A percentile compares a stretch with the other conserved stretches of the same genome.
These are phyloP conservation scores for Teinopalpus imperialis DNA, from an alignment of 2,888 invertebrate genomes.

Conservation along the genomic window DNA sequence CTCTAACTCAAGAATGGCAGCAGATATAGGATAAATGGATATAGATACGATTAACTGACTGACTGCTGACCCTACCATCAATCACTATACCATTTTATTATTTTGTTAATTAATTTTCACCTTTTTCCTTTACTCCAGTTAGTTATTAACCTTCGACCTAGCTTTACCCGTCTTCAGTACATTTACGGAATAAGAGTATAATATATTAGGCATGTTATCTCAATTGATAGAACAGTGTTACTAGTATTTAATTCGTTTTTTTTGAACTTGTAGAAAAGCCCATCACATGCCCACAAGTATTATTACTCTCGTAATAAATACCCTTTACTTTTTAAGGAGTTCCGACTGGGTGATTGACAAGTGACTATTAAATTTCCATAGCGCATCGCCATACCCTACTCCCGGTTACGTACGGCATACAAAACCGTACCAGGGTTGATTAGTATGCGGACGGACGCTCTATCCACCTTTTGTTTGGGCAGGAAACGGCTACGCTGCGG, in stretches of 20 bases:
- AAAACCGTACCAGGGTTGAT: slow-evolving; percentile 54
- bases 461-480: slow-evolving; percentile 76
- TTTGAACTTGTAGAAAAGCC: too few species aligned
- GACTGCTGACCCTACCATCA: too few species aligned
- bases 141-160: too few species aligned
- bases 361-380: slow-evolving; percentile 69
- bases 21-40: too few species aligned
- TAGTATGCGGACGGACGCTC: slow-evolving; percentile 64
- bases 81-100: too few species aligned
- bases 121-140: too few species aligned
- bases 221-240: not conserved
- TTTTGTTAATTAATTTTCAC: too few species aligned
- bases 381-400: slow-evolving; percentile 54
- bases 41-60: too few species aligned
- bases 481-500: slow-evolving; percentile 71
- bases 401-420: slow-evolving; percentile 56
- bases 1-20: too few species aligned
- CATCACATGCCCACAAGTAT: slow-evolving; percentile 22
- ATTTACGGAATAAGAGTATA: too few species aligned
- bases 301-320: slow-evolving; percentile 27
- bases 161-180: too few species aligned
- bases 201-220: not conserved
- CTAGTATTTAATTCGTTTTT: too few species aligned
- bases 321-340: slow-evolving; percentile 58
- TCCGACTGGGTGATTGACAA: slow-evolving; percentile 69